Evolutionary conservation across 2,113 vertebrate species (phyloP), one percentile per base, ranked within the genome.

Genomic region (Etheostoma spectabile): DNA sequence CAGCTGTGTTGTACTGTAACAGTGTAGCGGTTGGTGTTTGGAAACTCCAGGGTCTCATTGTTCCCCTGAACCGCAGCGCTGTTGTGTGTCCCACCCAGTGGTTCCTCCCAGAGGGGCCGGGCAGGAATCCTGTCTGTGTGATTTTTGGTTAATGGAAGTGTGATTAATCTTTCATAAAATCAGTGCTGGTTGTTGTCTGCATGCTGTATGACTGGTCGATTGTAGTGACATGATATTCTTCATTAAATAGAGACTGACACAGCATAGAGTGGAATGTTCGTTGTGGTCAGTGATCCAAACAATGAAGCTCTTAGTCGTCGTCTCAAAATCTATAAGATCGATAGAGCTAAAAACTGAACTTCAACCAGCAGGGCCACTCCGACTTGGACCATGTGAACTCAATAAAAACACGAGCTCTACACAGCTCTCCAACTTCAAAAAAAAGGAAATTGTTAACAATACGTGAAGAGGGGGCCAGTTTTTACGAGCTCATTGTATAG

Each of bases 61-160:
- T 77, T 89, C 60, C 70, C 12, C 51, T 83, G 61, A 82, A 72
- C 75, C 68, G 79, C 60, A 75, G 69, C 57, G 1, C 21, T 82
- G 65, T 51, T 87, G 57, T 81, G 74, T 75, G 80, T 82, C 73
- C 89, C 89, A 87, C 93, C 93, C 89, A 74, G 68, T 27, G 42
- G 76, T 56, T 27, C 7, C 24, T 85, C 88, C 89, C 82, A 0
- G 6, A 42, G 77, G 86, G 76, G 68, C 62, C 13, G 18, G 55
- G 82, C 87, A 84, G 88, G 90, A 92, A 88, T 61, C 72, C 19
- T 46, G 70, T 72, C 22, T 83, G 14, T 68, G 57, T 68, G 45
- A 48, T 56, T 45, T 52, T 55, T 24, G 4, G 4, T 21, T 71
- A 45, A 80, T 77, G 72, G 69, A 83, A 79, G 84, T 70, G 27